Conservation (phyloP, 1,140 invertebrate genomes). For the Nasonia giraulti region DNA sequence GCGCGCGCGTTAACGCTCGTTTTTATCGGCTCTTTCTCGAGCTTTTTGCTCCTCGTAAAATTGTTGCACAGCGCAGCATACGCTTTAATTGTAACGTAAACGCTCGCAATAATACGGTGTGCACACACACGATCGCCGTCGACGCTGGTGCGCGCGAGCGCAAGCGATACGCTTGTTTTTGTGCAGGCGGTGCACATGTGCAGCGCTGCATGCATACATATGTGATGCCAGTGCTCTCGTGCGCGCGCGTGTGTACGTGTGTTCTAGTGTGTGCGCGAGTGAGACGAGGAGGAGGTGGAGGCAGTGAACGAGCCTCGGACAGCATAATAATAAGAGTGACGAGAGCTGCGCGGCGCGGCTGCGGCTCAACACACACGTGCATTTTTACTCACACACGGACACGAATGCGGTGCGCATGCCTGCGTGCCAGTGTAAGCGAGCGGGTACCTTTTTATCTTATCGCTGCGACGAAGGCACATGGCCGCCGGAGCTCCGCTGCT, state of each 20-base stretch:
- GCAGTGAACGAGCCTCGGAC: constrained; percentile 32
- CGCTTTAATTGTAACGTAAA: constrained; percentile 49
- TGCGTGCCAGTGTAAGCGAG: neutral
- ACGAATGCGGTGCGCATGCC: neutral
- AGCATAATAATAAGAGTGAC: constrained; percentile 49
- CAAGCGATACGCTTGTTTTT: constrained; percentile 22
- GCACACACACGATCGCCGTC: neutral
- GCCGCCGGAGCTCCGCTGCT: neutral
- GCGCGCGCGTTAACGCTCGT: too few species aligned
- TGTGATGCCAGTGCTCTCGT: constrained; percentile 1
- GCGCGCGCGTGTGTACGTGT: constrained; percentile 22
- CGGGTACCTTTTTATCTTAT: constrained; percentile 51
- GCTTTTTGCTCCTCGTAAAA: constrained; percentile 17
- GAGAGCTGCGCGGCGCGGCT: neutral
- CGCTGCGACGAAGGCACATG: constrained; percentile 12
- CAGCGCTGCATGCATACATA: constrained; percentile 24
- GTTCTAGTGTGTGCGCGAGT: neutral
- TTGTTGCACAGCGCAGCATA: neutral
- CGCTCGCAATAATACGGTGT: constrained; percentile 23
- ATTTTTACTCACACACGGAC: neutral
- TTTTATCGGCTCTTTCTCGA: neutral
- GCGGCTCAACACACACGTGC: neutral
- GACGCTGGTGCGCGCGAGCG: neutral
- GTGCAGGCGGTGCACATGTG: constrained; percentile 6
- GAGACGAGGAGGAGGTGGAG: neutral